A percentile compares a stretch with the other conserved stretches of the same genome.
phyloP scores from a whole-genome alignment of 23 tunicate species.

The Ciona savignyi region DNA sequence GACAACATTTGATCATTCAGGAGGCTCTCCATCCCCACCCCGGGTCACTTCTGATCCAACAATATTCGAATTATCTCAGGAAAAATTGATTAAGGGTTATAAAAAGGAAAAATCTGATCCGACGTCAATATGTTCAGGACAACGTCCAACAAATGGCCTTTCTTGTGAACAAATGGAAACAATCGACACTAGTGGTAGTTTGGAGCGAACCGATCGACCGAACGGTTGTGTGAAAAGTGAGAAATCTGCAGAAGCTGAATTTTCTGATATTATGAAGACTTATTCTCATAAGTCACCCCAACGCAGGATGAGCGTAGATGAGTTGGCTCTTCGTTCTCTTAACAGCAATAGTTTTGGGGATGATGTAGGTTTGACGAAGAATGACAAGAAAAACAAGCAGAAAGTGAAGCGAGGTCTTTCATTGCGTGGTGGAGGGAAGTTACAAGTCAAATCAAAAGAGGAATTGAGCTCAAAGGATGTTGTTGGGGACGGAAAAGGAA shows the following conservation, averaged over 20 bases:
- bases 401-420: conserved; percentile 6
- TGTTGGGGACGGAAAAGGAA: conserved; percentile 23
- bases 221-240: background rate
- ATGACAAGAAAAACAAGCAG: conserved; percentile 4
- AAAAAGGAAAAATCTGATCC: background rate
- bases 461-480: background rate
- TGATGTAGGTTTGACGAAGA: background rate
- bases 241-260: background rate
- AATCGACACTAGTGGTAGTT: background rate
- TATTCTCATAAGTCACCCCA: background rate
- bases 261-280: background rate
- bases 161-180: background rate
- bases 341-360: background rate
- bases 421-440: background rate
- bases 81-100: background rate
- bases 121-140: background rate
- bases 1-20: too few relatives aligned
- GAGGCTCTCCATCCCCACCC: too few relatives aligned
- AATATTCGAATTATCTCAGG: background rate
- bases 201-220: background rate
- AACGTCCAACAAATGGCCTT: background rate
- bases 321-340: conserved; percentile 9
- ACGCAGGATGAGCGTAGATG: conserved; percentile 47
- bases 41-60: background rate
- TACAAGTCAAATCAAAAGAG: conserved; percentile 6